Percentiles rank a stretch among this genome's conserved stretches.
phyloP scores from a whole-genome alignment of 2,113 vertebrate species.

The Tichodroma muraria region DNA sequence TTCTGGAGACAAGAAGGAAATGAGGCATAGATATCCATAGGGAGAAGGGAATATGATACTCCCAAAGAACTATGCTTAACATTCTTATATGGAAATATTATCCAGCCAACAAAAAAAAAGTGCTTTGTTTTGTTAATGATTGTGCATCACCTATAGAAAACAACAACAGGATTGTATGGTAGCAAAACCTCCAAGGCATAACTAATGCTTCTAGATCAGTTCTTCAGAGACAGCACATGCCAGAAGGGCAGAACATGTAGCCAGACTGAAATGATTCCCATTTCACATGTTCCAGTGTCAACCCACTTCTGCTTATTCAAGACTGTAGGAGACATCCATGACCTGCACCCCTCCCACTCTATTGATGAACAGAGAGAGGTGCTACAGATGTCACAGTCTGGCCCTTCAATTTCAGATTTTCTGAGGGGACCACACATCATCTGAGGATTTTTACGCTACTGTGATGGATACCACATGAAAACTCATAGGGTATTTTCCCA shows the following conservation, averaged over 20 bases:
- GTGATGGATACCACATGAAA: not conserved
- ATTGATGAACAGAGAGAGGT: not conserved
- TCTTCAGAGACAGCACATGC: not conserved
- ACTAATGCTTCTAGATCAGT: not conserved
- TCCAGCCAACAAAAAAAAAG: not conserved
- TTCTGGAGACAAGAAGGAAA: slow-evolving; percentile 25
- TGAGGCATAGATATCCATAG: not conserved
- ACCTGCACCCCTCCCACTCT: not conserved
- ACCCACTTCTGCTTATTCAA: not conserved
- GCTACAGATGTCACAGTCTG: not conserved
- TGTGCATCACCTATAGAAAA: not conserved
- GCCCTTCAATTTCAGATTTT: not conserved
- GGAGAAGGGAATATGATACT: not conserved
- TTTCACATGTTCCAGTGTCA: not conserved
- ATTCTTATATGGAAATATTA: slow-evolving; percentile 23
- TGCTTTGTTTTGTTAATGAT: slow-evolving; percentile 17
- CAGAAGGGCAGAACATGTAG: not conserved
- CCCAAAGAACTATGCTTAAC: not conserved
- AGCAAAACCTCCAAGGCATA: not conserved
- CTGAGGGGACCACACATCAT: not conserved
- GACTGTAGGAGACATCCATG: not conserved
- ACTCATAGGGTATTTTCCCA: not conserved
- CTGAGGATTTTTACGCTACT: not conserved
- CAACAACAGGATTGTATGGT: not conserved
- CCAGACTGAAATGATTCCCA: not conserved